These are phyloP conservation scores for Centropus unirufus DNA, from an alignment of 2,113 vertebrate genomes.

Conservation along the genomic window DNA sequence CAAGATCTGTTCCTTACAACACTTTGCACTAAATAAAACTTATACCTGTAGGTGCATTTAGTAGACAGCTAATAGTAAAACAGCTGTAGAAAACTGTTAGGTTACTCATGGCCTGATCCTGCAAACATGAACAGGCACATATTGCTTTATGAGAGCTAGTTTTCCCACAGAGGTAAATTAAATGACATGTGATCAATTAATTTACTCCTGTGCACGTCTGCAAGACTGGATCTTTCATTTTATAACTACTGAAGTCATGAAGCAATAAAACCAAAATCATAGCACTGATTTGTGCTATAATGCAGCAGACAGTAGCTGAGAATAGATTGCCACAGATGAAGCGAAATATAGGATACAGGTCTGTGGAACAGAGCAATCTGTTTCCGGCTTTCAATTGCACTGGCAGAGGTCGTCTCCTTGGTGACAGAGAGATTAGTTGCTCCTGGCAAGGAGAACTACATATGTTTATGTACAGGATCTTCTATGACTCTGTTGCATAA, in stretches of 20 bases:
- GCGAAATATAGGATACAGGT: not conserved
- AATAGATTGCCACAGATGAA: not conserved
- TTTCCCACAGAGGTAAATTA: not conserved
- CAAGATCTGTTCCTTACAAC: not conserved
- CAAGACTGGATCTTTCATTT: not conserved
- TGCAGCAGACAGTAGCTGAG: not conserved
- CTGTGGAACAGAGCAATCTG: not conserved
- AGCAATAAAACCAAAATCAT: not conserved
- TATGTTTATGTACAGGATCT: not conserved
- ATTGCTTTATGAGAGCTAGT: not conserved
- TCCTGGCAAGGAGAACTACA: conserved; percentile 6
- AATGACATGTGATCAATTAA: not conserved
- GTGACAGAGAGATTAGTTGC: not conserved
- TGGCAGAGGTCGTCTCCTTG: not conserved
- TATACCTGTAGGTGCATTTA: not conserved
- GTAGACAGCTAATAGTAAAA: not conserved
- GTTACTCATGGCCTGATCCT: not conserved
- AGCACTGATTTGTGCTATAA: not conserved
- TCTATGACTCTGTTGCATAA: not conserved
- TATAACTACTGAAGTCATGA: not conserved
- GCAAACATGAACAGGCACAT: not conserved
- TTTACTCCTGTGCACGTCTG: not conserved
- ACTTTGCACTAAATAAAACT: not conserved
- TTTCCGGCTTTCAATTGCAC: not conserved
- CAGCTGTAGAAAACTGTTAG: not conserved